A percentile compares a stretch with the other conserved stretches of the same genome.
Evolutionary conservation across 2,113 vertebrate species (phyloP).

Genomic region (Oriolus oriolus): DNA sequence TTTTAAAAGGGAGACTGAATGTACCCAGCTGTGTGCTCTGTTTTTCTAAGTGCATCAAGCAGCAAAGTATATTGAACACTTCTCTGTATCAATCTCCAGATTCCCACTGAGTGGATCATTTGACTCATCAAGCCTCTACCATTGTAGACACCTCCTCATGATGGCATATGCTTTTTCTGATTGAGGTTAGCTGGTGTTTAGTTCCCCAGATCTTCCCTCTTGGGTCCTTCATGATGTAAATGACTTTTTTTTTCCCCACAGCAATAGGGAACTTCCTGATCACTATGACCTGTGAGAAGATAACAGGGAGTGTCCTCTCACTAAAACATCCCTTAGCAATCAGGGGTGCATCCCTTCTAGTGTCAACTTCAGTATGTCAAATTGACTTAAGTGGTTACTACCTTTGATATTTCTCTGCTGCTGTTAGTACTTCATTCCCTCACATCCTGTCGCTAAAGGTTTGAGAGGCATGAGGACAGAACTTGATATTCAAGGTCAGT

Average conservation of each 20-base stretch:
- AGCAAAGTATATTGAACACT: neutral
- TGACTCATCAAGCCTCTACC: neutral
- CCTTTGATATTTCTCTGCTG: neutral
- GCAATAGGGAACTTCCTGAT: neutral
- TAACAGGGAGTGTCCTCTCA: neutral
- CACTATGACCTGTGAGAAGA: neutral
- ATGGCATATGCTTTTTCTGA: neutral
- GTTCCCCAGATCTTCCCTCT: neutral
- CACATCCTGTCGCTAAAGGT: neutral
- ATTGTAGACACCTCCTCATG: neutral
- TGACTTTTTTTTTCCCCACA: accelerated
- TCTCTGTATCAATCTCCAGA: neutral
- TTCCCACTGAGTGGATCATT: neutral
- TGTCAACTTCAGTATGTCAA: neutral
- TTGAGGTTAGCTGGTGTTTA: neutral
- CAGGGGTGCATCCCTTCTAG: neutral
- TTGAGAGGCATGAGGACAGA: neutral
- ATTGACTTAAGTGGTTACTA: neutral
- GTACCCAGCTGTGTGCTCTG: neutral
- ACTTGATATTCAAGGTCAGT: neutral
- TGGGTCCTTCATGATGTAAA: neutral
- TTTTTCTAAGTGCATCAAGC: neutral
- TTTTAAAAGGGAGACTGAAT: neutral
- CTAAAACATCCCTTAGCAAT: neutral
- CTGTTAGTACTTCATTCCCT: neutral